Base-by-base conservation (phyloP, 2,113 vertebrate species). In the Gobio gobio region DNA sequence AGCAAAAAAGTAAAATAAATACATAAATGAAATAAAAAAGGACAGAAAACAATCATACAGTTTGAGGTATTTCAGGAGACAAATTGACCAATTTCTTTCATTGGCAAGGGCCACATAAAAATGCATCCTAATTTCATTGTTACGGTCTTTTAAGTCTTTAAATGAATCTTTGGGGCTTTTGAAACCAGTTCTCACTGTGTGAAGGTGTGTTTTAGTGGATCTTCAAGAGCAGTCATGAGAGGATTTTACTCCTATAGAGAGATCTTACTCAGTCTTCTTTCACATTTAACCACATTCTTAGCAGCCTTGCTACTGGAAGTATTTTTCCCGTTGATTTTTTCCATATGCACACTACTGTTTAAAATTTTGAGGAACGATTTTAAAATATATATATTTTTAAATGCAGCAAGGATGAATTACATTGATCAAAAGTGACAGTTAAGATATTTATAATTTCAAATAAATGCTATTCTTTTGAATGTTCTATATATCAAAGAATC, bases 111-210 rank as follows among this genome's bases (percentile, higher is more conserved):
- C 26, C 1, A 3, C 24, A 29, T 14, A 29, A 63, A 61, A 51
- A 51, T 14, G 4, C 5, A 51, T 51, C 4, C 49, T 51, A 51
- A 51, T 51, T 51, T 51, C 14, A 51, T 6, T 54, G 51, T 54
- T 54, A 18, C 18, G 5, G 3, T 54, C 51, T 54, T 54, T 66
- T 66, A 64, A 33, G 14, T 66, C 29, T 66, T 8, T 33, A 1
- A 33, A 33, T 33, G 1, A 36, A 4, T 40, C 16, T 40, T 68
- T 74, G 13, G 13, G 43, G 13, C n/a, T 47, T 75, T 12, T 16
- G 43, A 49, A 45, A 47, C 13, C 43, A 49, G 85, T 80, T 58
- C 70, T 86, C 78, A 83, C 12, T 66, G 82, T 40, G n/a, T 47
- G 75, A 58, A 22, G 51, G 54, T 45, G 54, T 49, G 54, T 73